A percentile compares a stretch with the other conserved stretches of the same genome.
Evolutionary conservation across 2,888 invertebrate genomes (phyloP).

Genomic region (Sabellastarte sp.): DNA sequence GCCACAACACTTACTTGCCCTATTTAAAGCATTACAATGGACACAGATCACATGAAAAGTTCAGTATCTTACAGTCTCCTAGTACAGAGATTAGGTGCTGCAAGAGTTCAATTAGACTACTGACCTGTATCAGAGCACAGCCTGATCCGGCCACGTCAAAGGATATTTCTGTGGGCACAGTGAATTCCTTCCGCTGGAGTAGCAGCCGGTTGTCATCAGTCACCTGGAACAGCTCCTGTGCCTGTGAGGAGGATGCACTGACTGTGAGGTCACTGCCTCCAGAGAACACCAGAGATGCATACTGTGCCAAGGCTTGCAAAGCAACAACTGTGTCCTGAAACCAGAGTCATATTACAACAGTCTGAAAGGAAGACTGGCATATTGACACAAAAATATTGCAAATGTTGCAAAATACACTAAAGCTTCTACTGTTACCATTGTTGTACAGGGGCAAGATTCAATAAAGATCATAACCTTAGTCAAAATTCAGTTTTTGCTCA

Average conservation of each 20-base stretch:
- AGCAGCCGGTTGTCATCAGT: constrained; percentile 30
- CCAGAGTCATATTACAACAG: too few relatives aligned
- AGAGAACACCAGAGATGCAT: constrained; percentile 35
- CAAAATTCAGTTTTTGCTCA: too few relatives aligned
- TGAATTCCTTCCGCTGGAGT: constrained; percentile 28
- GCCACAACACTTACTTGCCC: constrained; percentile 15
- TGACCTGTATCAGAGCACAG: constrained; percentile 50
- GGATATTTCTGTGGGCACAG: constrained; percentile 29
- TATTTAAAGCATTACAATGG: background rate
- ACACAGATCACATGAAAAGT: too few relatives aligned
- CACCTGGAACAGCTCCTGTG: constrained; percentile 17
- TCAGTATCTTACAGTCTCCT: too few relatives aligned
- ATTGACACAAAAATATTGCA: too few relatives aligned
- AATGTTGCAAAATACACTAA: too few relatives aligned
- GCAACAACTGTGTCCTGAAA: constrained; percentile 59
- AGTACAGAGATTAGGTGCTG: too few relatives aligned
- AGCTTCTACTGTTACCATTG: too few relatives aligned
- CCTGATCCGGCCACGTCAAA: constrained; percentile 36
- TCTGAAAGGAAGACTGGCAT: too few relatives aligned
- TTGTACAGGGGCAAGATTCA: too few relatives aligned
- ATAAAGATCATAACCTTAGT: too few relatives aligned
- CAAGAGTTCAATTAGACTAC: too few relatives aligned
- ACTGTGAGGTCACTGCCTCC: constrained; percentile 18
- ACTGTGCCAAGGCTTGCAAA: constrained; percentile 54
- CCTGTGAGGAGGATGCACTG: constrained; percentile 16